These are phyloP conservation scores for Cataglyphis cursor DNA, from an alignment of 2,888 invertebrate genomes.

Conservation along the genomic window DNA sequence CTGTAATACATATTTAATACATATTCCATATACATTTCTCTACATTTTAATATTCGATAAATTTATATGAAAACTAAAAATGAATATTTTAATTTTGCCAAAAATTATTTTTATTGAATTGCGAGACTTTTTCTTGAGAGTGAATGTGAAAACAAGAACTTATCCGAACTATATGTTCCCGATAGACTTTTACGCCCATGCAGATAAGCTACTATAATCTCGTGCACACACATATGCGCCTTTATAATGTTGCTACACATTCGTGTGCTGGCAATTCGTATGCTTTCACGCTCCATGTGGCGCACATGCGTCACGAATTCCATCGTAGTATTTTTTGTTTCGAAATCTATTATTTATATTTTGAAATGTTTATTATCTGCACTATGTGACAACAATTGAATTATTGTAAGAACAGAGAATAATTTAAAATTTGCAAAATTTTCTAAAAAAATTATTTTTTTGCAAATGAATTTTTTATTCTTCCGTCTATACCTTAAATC, in stretches of 20 bases:
- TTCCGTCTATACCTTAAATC: neutral
- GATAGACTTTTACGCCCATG: slow-evolving; percentile 59
- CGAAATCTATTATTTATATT: slow-evolving; percentile 48
- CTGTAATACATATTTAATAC: neutral
- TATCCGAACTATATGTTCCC: slow-evolving; percentile 37
- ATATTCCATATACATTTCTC: neutral
- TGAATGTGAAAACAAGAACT: neutral
- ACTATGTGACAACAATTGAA: slow-evolving; percentile 1
- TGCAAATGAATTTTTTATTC: neutral
- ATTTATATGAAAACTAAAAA: neutral
- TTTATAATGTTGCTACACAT: slow-evolving; percentile 26
- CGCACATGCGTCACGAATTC: slow-evolving; percentile 64
- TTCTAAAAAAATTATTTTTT: neutral
- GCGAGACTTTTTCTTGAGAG: neutral
- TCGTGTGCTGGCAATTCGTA: slow-evolving; percentile 37
- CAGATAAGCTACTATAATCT: slow-evolving; percentile 62
- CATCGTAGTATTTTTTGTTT: slow-evolving; percentile 57
- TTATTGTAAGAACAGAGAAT: neutral
- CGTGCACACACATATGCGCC: slow-evolving; percentile 15
- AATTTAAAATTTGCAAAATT: neutral
- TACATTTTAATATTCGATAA: neutral
- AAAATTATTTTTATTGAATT: neutral
- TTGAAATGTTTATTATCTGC: neutral
- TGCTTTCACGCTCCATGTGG: slow-evolving; percentile 67
- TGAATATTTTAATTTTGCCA: neutral